Evolutionary conservation across 2,888 invertebrate species (phyloP), one percentile per base, ranked within the genome.

Genomic region (Troides oblongomaculatus): DNA sequence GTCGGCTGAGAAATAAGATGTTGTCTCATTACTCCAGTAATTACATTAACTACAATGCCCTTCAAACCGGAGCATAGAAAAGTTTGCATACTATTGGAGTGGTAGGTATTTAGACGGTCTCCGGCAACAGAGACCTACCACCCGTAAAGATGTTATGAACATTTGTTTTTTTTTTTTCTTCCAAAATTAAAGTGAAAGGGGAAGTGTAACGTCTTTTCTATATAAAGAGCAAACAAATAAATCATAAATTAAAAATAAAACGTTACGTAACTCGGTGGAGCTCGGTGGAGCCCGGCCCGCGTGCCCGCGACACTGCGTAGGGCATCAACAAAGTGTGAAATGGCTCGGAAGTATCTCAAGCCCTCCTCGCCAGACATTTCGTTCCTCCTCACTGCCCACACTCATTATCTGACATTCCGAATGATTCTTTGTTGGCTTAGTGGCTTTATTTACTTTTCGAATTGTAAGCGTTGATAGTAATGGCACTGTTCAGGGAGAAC

Each of bases 321-420:
- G 88, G 88, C 84, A 86, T 83, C 88, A 88, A 90, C 90, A 91
- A 92, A 85, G 88, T 81, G 88, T 77, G 83, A 83, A 91, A 91
- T 92, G 92, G 90, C 81, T 78, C 79, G 92, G 92, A 92, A 92
- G 86, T 87, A 90, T 90, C 90, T 85, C 83, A 81, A 86, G 85
- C 87, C 86, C 86, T 84, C 85, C 81, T 80, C 81, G 78, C 78
- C 84, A 84, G 84, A 82, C 87, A 88, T 89, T 88, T 83, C 83
- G 87, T 90, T 90, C 90, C 89, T 90, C 81, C 76, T 85, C 87
- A 84, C 86, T 90, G 82, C 86, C 83, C 82, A 83, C 84, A 85
- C 85, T 89, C 89, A 91, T 91, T 92, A 92, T 90, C 89, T 87
- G 83, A 82, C 87, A 84, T 87, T 84, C 83, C 81, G 79, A 86